phyloP scores from a whole-genome alignment of 1,140 invertebrate genomes.

The Phthorimaea operculella region DNA sequence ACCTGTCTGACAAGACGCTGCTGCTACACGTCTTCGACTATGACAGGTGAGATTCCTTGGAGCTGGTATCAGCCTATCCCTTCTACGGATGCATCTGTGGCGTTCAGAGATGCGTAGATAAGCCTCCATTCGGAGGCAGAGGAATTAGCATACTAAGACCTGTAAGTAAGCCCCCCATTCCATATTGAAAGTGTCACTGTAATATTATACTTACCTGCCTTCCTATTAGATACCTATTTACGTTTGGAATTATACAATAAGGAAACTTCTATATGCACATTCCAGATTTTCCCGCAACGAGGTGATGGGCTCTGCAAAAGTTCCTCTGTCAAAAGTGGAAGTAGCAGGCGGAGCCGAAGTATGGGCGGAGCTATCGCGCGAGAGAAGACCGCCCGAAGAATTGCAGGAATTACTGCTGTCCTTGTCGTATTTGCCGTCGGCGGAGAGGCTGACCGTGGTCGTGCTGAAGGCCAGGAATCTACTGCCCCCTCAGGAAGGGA shows the following conservation, averaged over 20 bases:
- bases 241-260: no score
- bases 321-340: constrained; percentile 77
- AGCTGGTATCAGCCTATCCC: constrained; percentile 80
- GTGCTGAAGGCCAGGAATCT: constrained; percentile 87
- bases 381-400: constrained; percentile 81
- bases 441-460: constrained; percentile 85
- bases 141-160: no score
- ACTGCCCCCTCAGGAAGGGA: constrained; percentile 72
- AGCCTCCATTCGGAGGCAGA: no score
- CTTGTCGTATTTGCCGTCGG: constrained; percentile 86
- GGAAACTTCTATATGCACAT: not conserved
- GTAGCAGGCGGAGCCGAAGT: constrained; percentile 79
- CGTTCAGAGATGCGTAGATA: no score
- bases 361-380: constrained; percentile 81
- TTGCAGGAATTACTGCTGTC: constrained; percentile 84
- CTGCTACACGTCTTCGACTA: constrained; percentile 80
- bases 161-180: no score
- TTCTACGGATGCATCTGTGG: no score
- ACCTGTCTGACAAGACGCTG: constrained; percentile 78
- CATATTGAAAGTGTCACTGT: no score
- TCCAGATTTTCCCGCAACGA: constrained; percentile 80
- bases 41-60: constrained; percentile 72
- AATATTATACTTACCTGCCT: no score
- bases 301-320: constrained; percentile 79
- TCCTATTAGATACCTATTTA: no score